Conservation (phyloP, 2,797 vertebrate species). For the Gobionotothen gibberifrons region DNA sequence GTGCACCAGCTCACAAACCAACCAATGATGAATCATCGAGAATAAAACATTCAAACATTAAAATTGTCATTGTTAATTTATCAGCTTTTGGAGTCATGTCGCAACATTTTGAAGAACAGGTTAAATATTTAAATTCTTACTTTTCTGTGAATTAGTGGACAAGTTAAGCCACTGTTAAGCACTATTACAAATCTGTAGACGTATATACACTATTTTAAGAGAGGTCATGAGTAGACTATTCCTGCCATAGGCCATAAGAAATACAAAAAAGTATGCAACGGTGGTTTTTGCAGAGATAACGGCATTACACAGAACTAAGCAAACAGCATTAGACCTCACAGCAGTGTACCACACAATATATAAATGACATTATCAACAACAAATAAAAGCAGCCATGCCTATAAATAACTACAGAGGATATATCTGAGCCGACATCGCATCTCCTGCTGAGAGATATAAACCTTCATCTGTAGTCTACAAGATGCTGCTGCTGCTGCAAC, state of each 20-base stretch:
- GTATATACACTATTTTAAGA: neutral
- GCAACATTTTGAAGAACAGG: neutral
- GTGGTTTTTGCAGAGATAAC: neutral
- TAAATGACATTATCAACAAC: conserved; percentile 39
- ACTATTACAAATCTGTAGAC: neutral
- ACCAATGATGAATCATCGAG: neutral
- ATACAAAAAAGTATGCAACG: neutral
- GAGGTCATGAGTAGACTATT: neutral
- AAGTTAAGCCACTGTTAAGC: neutral
- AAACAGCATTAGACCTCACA: conserved; percentile 26
- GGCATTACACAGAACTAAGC: conserved; percentile 8
- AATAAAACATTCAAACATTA: too few relatives aligned
- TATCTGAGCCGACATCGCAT: conserved; percentile 33
- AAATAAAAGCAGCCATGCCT: conserved; percentile 37
- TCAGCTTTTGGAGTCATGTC: accelerated
- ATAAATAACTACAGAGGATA: conserved; percentile 41
- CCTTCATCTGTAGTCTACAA: conserved; percentile 42
- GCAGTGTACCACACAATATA: conserved; percentile 8
- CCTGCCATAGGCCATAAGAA: neutral
- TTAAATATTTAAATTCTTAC: neutral
- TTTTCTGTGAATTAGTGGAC: neutral
- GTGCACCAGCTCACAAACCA: neutral
- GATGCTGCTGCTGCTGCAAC: conserved; percentile 29
- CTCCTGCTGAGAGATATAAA: conserved; percentile 56
- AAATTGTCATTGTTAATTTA: neutral